Percentiles rank a stretch among this genome's conserved stretches.
These are phyloP conservation scores for Furcifer pardalis DNA, from an alignment of 2,797 vertebrate genomes.

Conservation along the genomic window DNA sequence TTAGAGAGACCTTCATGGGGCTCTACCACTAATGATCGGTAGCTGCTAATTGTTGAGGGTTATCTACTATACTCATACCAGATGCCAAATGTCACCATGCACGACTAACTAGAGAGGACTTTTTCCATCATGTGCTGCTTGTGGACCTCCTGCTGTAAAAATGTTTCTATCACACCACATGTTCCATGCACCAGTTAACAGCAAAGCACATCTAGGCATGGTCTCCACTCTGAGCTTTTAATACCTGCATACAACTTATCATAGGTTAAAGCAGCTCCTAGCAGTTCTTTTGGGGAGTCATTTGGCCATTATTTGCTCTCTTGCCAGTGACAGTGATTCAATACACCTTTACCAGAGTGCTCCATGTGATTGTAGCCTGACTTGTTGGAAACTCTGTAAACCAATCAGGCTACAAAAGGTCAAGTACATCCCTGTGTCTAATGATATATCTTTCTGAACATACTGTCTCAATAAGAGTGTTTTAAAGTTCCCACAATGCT, in stretches of 20 bases:
- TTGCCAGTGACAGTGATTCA: conserved; percentile 6
- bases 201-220: not conserved
- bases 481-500: conserved; percentile 58
- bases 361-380: conserved; percentile 21
- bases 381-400: conserved; percentile 28
- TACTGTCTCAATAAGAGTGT: conserved; percentile 33
- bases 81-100: not conserved
- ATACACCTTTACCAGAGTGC: not conserved
- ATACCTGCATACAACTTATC: conserved; percentile 22
- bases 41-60: not conserved
- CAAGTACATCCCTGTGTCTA: conserved; percentile 53
- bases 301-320: not conserved
- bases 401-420: conserved; percentile 37
- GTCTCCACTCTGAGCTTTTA: not conserved
- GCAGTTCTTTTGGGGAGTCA: not conserved
- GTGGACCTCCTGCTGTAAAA: not conserved
- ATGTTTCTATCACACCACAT: not conserved
- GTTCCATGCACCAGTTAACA: conserved; percentile 5
- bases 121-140: not conserved
- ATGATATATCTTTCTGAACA: conserved; percentile 43
- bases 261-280: conserved; percentile 2
- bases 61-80: not conserved
- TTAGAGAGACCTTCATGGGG: not conserved
- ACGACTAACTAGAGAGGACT: not conserved
- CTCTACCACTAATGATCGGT: not conserved